These are phyloP conservation scores for Smittia aterrima DNA, from an alignment of 2,888 invertebrate genomes.

Conservation along the genomic window DNA sequence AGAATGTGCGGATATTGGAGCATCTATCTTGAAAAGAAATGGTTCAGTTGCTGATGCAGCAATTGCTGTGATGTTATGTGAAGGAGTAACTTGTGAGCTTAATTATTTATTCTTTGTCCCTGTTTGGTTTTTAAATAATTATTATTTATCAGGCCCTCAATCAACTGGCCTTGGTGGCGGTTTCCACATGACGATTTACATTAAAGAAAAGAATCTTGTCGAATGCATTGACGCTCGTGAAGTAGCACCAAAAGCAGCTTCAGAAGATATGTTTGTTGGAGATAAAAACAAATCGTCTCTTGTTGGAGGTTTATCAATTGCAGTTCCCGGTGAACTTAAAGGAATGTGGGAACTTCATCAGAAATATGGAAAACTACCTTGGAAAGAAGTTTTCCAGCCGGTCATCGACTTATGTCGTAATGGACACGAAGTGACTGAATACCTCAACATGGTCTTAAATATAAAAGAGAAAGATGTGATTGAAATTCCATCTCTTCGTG, in stretches of 20 bases:
- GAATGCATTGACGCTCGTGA: slow-evolving; percentile 69
- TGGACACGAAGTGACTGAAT: slow-evolving; percentile 64
- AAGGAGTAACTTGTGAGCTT: slow-evolving; percentile 65
- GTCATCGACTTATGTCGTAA: slow-evolving; percentile 67
- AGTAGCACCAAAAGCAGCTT: slow-evolving; percentile 68
- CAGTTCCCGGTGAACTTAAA: slow-evolving; percentile 76
- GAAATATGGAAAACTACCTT: slow-evolving; percentile 66
- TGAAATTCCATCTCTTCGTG: slow-evolving; percentile 45
- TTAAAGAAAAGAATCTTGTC: slow-evolving; percentile 57
- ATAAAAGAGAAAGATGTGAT: slow-evolving; percentile 48
- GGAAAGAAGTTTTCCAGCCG: slow-evolving; percentile 71
- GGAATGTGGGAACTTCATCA: slow-evolving; percentile 73
- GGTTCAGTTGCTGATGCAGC: slow-evolving; percentile 78
- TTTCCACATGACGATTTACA: slow-evolving; percentile 75
- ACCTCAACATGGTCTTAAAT: slow-evolving; percentile 54
- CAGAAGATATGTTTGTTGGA: slow-evolving; percentile 65
- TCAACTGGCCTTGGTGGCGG: slow-evolving; percentile 82
- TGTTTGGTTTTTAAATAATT: too few relatives aligned
- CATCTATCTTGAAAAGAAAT: slow-evolving; percentile 64
- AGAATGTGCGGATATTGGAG: slow-evolving; percentile 66
- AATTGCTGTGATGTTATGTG: slow-evolving; percentile 74
- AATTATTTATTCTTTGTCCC: too few relatives aligned
- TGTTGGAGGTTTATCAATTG: slow-evolving; percentile 68
- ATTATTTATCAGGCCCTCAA: slow-evolving; percentile 56
- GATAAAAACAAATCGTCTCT: slow-evolving; percentile 51